Percentiles rank a stretch among this genome's conserved stretches.
Conservation (phyloP, 1,140 invertebrate species). For the Rhopalosiphum padi region DNA sequence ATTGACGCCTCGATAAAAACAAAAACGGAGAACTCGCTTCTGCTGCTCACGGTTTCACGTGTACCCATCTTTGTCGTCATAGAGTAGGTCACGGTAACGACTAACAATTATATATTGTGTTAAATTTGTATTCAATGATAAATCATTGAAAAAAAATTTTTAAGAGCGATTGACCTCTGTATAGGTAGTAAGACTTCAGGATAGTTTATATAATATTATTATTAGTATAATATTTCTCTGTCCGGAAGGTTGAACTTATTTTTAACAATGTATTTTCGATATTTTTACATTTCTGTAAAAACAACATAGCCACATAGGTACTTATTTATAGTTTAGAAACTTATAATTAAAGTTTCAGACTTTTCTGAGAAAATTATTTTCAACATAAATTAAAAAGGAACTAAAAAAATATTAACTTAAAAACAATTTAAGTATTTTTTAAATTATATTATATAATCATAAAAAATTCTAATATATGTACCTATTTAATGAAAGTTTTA, state of each 20-base stretch:
- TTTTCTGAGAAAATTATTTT: no score
- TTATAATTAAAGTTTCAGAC: no score
- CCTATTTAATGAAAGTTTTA: no score
- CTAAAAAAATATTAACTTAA: neutral
- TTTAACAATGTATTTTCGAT: no score
- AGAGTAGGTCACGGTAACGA: neutral
- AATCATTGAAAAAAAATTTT: neutral
- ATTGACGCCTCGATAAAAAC: neutral
- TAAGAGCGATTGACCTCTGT: neutral
- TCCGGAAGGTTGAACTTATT: neutral
- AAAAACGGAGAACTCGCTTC: neutral
- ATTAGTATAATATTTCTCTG: neutral
- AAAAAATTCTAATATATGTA: neutral
- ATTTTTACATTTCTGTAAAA: neutral
- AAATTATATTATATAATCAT: neutral
- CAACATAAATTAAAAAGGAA: no score
- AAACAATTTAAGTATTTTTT: neutral
- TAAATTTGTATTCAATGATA: no score
- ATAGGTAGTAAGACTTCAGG: no score
- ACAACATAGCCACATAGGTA: accelerated
- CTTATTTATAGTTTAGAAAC: no score
- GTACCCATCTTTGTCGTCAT: neutral
- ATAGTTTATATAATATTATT: neutral
- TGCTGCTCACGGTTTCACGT: neutral
- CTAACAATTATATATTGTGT: no score